These are phyloP conservation scores for Scaptomyza reducta DNA, from an alignment of 2,888 invertebrate genomes.

Conservation along the genomic window DNA sequence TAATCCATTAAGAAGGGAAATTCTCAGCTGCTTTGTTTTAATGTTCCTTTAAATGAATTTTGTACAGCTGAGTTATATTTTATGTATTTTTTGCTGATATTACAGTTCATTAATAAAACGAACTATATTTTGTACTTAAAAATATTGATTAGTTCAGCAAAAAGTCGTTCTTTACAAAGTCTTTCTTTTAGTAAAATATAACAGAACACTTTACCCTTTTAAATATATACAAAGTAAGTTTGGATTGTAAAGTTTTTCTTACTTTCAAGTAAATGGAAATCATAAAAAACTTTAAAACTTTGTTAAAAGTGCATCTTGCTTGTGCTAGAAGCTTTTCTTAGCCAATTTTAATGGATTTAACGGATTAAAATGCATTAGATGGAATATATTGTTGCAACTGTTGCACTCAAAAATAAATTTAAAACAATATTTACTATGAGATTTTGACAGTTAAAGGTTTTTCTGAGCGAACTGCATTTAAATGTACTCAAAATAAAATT, in stretches of 20 bases:
- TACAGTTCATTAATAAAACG: not conserved
- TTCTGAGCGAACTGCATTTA: too few relatives aligned
- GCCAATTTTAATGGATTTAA: not conserved
- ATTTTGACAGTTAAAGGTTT: not conserved
- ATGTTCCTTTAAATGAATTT: not conserved
- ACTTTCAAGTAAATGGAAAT: not conserved
- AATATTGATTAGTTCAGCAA: not conserved
- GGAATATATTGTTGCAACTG: not conserved
- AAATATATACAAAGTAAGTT: not conserved
- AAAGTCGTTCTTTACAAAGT: not conserved
- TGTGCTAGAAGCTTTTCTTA: not conserved
- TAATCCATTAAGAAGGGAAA: too few relatives aligned
- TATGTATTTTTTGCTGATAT: not conserved
- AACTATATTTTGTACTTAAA: too few relatives aligned
- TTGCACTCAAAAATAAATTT: too few relatives aligned
- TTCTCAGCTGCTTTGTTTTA: too few relatives aligned
- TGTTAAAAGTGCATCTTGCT: not conserved
- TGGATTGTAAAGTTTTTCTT: not conserved
- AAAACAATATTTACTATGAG: not conserved
- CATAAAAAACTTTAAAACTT: not conserved
- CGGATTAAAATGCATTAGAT: not conserved
- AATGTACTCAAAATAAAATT: too few relatives aligned
- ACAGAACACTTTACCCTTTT: not conserved
- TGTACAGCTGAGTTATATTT: not conserved
- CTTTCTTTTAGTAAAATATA: not conserved